Evolutionary conservation across 2,888 invertebrate genomes (phyloP).

Genomic region (Latrodectus elegans): DNA sequence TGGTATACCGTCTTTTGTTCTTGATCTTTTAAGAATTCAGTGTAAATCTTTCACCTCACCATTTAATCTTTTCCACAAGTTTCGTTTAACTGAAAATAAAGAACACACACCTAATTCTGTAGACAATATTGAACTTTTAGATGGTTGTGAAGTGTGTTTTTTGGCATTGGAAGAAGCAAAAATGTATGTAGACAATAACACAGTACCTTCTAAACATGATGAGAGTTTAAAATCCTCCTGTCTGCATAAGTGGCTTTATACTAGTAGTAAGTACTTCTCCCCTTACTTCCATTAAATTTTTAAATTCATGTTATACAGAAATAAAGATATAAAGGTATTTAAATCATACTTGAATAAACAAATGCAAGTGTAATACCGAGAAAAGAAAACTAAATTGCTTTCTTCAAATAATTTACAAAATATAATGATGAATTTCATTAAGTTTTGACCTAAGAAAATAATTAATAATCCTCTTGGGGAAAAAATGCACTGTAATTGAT

Average conservation of each 20-base stretch:
- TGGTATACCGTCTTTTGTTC: conserved; percentile 78
- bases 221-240: conserved; percentile 76
- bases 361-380: too few relatives aligned
- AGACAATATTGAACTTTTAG: conserved; percentile 74
- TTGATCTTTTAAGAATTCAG: conserved; percentile 85
- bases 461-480: too few relatives aligned
- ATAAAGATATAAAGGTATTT: too few relatives aligned
- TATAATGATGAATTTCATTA: too few relatives aligned
- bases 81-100: conserved; percentile 43
- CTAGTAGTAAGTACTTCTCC: conserved; percentile 57
- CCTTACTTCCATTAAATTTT: too few relatives aligned
- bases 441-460: too few relatives aligned
- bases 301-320: too few relatives aligned
- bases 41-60: conserved; percentile 78
- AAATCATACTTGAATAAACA: too few relatives aligned
- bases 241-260: conserved; percentile 77
- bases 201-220: conserved; percentile 72
- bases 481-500: too few relatives aligned
- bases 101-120: not conserved
- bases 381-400: too few relatives aligned
- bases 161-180: conserved; percentile 84
- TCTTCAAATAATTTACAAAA: too few relatives aligned
- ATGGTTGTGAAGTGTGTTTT: conserved; percentile 89
- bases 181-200: conserved; percentile 73
- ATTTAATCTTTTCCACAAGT: conserved; percentile 71